Evolutionary conservation across 2,113 vertebrate species (phyloP), one percentile per base, ranked within the genome.

Genomic region (Lepidothrix coronata): DNA sequence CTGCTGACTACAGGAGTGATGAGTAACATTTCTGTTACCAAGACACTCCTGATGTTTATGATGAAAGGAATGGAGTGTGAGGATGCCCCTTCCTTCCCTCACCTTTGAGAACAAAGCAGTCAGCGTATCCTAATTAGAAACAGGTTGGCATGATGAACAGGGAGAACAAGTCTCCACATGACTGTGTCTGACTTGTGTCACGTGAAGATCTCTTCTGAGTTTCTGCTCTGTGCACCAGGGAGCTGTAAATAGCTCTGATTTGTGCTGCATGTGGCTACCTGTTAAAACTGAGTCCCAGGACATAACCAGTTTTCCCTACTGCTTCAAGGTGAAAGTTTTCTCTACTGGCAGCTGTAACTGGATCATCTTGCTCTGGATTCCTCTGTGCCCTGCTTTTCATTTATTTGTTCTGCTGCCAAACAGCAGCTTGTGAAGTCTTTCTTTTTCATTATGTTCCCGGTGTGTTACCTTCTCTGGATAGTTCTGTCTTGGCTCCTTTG

Each of bases 341-440:
- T 41, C 25, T 80, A 0, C 43, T 67, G 43, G 23, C 1, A 3
- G 1, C 35, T 78, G 1, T 30, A 57, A 70, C 39, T 43, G 31
- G 48, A 1, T 83, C 19, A 22, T 87, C 54, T 55, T 62, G 39
- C 33, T 86, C 22, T 55, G 43, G 12, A 52, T 94, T 61, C 22
- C 44, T 83, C 27, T 62, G 12, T 77, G 28, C 12, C 2, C 24
- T 49, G 28, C 25, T 74, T 66, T 65, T 54, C 25, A 61, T 66
- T 63, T 67, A 58, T 78, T 72, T 70, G 48, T 86, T 74, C 37
- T 83, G 49, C 58, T 89, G 74, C 49, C 55, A 63, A 67, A 55
- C 17, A 61, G 66, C 66, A 89, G 55, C 33, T 77, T 83, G 31
- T 73, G 27, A 67, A 91, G 48, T 49, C 3, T 62, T 51, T 51